phyloP scores from a whole-genome alignment of 2,113 vertebrate species.

The Madoqua kirkii region DNA sequence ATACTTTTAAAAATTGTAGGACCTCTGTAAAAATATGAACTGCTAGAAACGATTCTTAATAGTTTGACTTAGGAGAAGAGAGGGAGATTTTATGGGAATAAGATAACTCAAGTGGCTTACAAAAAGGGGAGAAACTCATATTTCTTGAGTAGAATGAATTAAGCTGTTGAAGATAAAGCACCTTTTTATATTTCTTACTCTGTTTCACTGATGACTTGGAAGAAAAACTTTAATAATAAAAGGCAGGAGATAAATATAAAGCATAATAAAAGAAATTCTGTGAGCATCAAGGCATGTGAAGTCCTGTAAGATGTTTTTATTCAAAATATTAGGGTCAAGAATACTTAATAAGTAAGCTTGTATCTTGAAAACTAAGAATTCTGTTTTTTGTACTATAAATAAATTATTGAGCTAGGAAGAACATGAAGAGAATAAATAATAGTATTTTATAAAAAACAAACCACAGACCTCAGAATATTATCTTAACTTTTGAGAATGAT shows the following conservation, averaged over 20 bases:
- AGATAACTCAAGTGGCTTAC: neutral
- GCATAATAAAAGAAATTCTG: neutral
- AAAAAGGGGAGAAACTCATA: neutral
- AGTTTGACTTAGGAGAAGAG: neutral
- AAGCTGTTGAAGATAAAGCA: constrained; percentile 14
- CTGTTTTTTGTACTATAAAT: neutral
- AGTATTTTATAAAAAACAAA: neutral
- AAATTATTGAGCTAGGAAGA: neutral
- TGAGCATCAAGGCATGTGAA: neutral
- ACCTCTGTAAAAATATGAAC: neutral
- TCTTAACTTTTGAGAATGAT: neutral
- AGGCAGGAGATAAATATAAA: constrained; percentile 4
- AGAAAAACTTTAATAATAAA: neutral
- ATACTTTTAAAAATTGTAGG: neutral
- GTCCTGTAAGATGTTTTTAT: neutral
- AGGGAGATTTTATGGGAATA: constrained; percentile 16
- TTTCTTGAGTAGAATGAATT: constrained; percentile 8
- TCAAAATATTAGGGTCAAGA: neutral
- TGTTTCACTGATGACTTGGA: constrained; percentile 25
- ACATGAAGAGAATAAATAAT: neutral
- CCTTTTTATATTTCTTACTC: neutral
- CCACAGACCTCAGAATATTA: neutral
- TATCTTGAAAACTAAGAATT: constrained; percentile 35
- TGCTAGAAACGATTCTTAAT: constrained; percentile 8
- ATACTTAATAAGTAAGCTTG: neutral